A percentile compares a stretch with the other conserved stretches of the same genome.
phyloP scores from a whole-genome alignment of 1,140 invertebrate genomes.

The Ridgeia piscesae region DNA sequence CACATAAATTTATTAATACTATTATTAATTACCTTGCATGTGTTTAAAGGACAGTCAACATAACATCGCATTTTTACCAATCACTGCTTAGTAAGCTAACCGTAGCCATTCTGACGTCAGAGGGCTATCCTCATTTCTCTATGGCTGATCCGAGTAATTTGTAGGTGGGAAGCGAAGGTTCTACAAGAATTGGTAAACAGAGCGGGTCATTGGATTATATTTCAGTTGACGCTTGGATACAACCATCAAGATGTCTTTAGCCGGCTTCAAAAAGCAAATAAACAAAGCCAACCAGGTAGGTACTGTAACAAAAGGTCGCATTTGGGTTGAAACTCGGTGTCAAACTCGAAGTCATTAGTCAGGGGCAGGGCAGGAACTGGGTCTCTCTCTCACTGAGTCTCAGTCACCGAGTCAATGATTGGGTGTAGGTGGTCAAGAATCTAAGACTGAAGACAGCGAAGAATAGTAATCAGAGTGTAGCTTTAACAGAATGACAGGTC shows the following conservation, averaged over 20 bases:
- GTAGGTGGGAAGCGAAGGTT: not conserved
- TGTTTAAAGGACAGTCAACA: not conserved
- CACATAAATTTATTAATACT: not conserved
- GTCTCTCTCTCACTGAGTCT: too few species aligned
- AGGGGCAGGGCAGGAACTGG: not conserved
- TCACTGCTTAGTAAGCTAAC: not conserved
- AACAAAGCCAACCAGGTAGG: conserved; percentile 97
- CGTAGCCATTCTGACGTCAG: not conserved
- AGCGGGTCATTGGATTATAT: not conserved
- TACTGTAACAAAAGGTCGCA: not conserved
- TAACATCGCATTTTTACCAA: not conserved
- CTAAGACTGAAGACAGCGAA: too few species aligned
- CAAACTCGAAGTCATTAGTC: not conserved
- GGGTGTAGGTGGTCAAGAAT: not conserved
- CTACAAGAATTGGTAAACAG: not conserved
- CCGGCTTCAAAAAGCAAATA: conserved; percentile 95
- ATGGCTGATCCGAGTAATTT: not conserved
- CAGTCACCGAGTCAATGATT: too few species aligned
- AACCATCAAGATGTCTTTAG: conserved; percentile 80
- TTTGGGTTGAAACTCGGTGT: not conserved
- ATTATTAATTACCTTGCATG: not conserved
- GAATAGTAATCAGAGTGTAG: not conserved
- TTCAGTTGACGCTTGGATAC: not conserved
- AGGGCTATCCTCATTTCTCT: not conserved
- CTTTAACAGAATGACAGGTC: not conserved